Evolutionary conservation across 2,113 vertebrate genomes (phyloP), one percentile per base, ranked within the genome.

Genomic region (Anoura caudifer): DNA sequence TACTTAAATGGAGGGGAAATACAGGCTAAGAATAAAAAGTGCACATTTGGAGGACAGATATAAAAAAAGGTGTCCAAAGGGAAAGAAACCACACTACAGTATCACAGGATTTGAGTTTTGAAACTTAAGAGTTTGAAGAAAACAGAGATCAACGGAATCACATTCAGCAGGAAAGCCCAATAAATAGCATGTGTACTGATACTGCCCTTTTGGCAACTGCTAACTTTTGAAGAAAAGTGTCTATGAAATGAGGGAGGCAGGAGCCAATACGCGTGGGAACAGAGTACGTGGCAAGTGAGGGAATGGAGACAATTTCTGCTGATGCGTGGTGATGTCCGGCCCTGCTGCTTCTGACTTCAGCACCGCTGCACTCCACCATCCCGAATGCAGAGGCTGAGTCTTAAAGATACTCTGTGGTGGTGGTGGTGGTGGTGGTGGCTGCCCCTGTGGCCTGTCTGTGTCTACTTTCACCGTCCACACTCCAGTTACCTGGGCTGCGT

Each of bases 61-160:
- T 20, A 67, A 36, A 81, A 61, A 73, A 7, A 76, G 63, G 24
- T 2, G 7, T 59, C 11, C 33, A 41, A 15, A 69, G 31, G 81
- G 12, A 91, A 85, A 91, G 3, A 28, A 36, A 67, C 9, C 7
- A 72, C 36, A 91, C 38, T 50, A 16, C 0, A 92, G 19, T 47
- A 33, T 45, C 38, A 56, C 38, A 82, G 38, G 97, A 95, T 38
- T 59, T 16, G 86, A 92, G 24, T 76, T 76, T 76, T 50, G 56
- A 70, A 91, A 63, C 16, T 7, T 14, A 24, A 76, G 7, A 56
- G 19, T 38, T 72, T 63, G 61, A 95, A 33, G 33, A 87, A 65
- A 89, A 80, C 54, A 87, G 26, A 56, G 1, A 77, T 67, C 16
- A 38, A 38, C 16, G 38, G 45, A 70, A 85, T 43, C 9, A 87